These are phyloP conservation scores for Oasisia sp. DNA, from an alignment of 2,888 invertebrate species.

Conservation along the genomic window DNA sequence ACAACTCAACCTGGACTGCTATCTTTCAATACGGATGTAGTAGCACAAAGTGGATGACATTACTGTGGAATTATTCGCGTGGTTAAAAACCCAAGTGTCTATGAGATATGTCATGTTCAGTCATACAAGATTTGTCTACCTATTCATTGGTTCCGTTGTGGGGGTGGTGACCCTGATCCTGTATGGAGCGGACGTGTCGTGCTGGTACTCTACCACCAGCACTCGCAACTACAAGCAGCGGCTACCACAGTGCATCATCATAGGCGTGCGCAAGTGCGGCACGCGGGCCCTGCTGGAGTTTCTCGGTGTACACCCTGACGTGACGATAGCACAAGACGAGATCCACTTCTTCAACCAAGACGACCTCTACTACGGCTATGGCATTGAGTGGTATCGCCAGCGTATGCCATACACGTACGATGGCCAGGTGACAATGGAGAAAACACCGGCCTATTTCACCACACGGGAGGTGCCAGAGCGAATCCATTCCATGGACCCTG, in stretches of 20 bases:
- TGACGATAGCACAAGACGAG: conserved; percentile 24
- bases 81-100: background rate
- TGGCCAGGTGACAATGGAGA: conserved; percentile 14
- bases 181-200: background rate
- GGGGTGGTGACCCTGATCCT: background rate
- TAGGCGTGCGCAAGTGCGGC: conserved; percentile 32
- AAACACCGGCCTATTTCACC: conserved; percentile 19
- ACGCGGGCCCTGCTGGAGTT: conserved; percentile 31
- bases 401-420: background rate
- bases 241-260: conserved; percentile 26
- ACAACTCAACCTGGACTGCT: background rate
- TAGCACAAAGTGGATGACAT: background rate
- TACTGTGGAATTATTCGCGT: background rate
- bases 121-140: background rate
- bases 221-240: background rate
- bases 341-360: conserved; percentile 73
- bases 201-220: background rate
- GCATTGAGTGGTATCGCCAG: conserved; percentile 79
- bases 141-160: background rate
- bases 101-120: conserved; percentile 3
- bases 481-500: background rate
- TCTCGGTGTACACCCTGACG: conserved; percentile 25
- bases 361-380: conserved; percentile 79
- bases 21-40: background rate
- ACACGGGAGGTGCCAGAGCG: background rate